Conservation (phyloP, 2,888 invertebrate genomes). For the Drosophila melanosoma region DNA sequence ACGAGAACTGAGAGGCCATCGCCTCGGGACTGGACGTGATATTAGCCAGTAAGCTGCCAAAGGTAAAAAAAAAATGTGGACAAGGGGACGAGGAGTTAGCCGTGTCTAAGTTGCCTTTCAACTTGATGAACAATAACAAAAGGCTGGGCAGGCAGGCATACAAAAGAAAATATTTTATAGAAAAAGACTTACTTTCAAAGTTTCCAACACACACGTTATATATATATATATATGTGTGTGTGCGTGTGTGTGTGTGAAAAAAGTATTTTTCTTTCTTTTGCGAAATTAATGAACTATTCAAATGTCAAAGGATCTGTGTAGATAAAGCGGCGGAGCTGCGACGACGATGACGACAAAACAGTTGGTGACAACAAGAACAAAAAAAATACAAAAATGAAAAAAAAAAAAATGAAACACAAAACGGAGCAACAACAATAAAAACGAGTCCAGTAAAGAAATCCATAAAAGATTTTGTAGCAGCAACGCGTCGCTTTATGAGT, state of each 20-base stretch:
- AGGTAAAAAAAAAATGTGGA: constrained; percentile 18
- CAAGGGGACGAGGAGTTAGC: not conserved
- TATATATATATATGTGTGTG: not conserved
- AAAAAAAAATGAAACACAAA: constrained; percentile 44
- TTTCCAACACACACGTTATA: constrained; percentile 48
- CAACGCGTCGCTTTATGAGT: constrained; percentile 72
- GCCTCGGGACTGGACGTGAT: constrained; percentile 16
- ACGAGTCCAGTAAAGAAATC: constrained; percentile 77
- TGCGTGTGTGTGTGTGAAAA: constrained; percentile 2
- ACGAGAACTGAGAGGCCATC: constrained; percentile 17
- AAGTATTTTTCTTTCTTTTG: constrained; percentile 70
- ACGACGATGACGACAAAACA: constrained; percentile 60
- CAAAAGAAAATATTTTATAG: constrained; percentile 74
- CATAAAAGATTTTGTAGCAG: constrained; percentile 78
- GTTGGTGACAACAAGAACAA: constrained; percentile 71
- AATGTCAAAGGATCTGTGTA: constrained; percentile 79
- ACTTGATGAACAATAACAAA: constrained; percentile 81
- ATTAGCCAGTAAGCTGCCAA: constrained; percentile 30
- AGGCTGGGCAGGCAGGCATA: constrained; percentile 43
- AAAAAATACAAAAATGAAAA: constrained; percentile 30
- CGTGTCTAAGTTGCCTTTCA: constrained; percentile 69
- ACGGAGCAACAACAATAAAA: constrained; percentile 68
- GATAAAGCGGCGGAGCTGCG: constrained; percentile 54
- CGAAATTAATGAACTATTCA: constrained; percentile 81
- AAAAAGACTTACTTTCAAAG: constrained; percentile 74